These are phyloP conservation scores for Cerastis rubricosa DNA, from an alignment of 2,888 invertebrate species.

Conservation along the genomic window DNA sequence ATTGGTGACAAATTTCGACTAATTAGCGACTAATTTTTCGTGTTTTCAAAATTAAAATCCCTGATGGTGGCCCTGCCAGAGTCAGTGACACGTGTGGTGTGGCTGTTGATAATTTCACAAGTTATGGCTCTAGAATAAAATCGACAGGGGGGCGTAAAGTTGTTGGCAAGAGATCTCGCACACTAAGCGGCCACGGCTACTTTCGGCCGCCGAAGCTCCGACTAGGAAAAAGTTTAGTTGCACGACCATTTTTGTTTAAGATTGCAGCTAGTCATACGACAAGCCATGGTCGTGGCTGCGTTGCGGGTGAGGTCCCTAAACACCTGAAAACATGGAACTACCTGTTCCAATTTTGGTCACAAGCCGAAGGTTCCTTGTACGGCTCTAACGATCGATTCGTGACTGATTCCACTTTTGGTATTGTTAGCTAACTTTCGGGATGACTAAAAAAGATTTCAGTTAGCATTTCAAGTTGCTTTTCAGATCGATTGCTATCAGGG, in stretches of 20 bases:
- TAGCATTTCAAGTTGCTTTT: background rate
- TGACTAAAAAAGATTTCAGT: background rate
- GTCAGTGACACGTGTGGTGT: too few relatives aligned
- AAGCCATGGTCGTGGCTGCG: background rate
- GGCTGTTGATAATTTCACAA: background rate
- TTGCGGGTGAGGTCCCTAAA: background rate
- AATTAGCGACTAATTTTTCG: too few relatives aligned
- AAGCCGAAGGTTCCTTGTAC: background rate
- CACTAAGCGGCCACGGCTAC: background rate
- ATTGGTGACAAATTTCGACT: too few relatives aligned
- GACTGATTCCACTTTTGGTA: too few relatives aligned
- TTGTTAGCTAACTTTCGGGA: background rate
- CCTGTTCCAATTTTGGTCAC: background rate
- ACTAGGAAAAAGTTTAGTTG: background rate
- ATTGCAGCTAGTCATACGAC: too few relatives aligned
- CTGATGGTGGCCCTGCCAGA: too few relatives aligned
- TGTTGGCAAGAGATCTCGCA: background rate
- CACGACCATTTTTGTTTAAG: background rate
- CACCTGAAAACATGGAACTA: background rate
- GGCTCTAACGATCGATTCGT: background rate
- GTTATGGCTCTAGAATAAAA: background rate
- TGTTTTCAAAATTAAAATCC: too few relatives aligned
- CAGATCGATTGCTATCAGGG: slow-evolving; percentile 10
- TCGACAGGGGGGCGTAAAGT: background rate
- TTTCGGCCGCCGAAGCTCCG: too few relatives aligned